Evolutionary conservation across 1,140 invertebrate genomes (phyloP).

Genomic region (Heliothis subflexa): DNA sequence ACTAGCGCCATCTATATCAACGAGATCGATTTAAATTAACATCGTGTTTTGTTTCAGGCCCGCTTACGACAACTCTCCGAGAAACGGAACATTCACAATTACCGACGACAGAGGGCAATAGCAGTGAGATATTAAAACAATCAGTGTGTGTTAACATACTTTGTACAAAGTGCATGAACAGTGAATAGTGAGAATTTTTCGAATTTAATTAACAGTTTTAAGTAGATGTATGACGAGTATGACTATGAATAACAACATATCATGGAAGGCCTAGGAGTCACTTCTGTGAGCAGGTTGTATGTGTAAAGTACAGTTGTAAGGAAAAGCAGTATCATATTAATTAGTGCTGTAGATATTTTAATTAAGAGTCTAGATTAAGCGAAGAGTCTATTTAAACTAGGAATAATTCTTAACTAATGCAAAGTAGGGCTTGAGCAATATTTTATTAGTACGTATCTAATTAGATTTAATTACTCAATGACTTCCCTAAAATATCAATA

Average conservation of each 20-base stretch:
- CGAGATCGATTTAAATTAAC: background rate
- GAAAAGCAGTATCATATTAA: slow-evolving; percentile 16
- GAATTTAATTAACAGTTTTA: slow-evolving; percentile 45
- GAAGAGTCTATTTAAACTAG: slow-evolving; percentile 33
- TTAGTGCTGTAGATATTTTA: slow-evolving; percentile 6
- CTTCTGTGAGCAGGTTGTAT: slow-evolving; percentile 9
- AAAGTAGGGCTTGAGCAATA: slow-evolving; percentile 33
- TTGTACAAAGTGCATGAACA: slow-evolving; percentile 26
- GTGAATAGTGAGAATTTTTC: slow-evolving; percentile 55
- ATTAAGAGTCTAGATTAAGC: slow-evolving; percentile 11
- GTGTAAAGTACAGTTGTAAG: slow-evolving; percentile 22
- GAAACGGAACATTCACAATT: slow-evolving; percentile 76
- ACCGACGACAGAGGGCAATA: slow-evolving; percentile 78
- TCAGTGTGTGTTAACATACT: slow-evolving; percentile 43
- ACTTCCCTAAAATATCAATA: slow-evolving; percentile 31
- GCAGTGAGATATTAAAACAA: slow-evolving; percentile 35
- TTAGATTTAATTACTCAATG: slow-evolving; percentile 29
- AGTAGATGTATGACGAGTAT: slow-evolving; percentile 31
- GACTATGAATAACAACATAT: slow-evolving; percentile 35
- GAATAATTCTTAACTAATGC: slow-evolving; percentile 24
- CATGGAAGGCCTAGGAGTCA: slow-evolving; percentile 6
- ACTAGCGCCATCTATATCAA: slow-evolving; percentile 33
- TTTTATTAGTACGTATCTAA: slow-evolving; percentile 16
- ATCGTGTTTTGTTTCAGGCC: slow-evolving; percentile 49
- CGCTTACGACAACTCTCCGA: slow-evolving; percentile 59